These are phyloP conservation scores for Jordanella pulchra DNA, from an alignment of 2,797 vertebrate genomes.

Conservation along the genomic window DNA sequence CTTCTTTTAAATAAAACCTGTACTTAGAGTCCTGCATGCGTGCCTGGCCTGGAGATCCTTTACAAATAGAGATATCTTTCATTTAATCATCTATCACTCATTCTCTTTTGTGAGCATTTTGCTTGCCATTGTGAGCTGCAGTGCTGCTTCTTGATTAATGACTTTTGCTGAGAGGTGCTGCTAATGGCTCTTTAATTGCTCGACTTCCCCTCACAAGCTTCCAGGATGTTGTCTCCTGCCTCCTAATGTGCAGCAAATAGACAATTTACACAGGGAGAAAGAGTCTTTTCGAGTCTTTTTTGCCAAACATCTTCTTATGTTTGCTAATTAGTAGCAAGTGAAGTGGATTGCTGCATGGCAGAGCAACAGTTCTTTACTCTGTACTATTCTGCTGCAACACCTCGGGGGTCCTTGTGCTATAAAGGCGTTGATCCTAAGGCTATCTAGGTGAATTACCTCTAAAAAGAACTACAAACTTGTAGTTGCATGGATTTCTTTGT, in stretches of 20 bases:
- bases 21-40: conserved; percentile 28
- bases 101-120: conserved; percentile 58
- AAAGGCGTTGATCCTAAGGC: conserved; percentile 5
- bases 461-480: neutral
- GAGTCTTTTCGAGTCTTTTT: conserved; percentile 20
- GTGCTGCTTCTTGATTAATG: conserved; percentile 75
- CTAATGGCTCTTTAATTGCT: conserved; percentile 82
- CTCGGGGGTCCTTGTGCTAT: conserved; percentile 22
- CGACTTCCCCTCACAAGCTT: conserved; percentile 65
- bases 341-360: conserved; percentile 19
- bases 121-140: conserved; percentile 55
- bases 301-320: conserved; percentile 27
- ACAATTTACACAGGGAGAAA: conserved; percentile 28
- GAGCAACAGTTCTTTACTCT: conserved; percentile 21
- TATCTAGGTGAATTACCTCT: neutral
- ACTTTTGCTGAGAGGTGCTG: conserved; percentile 73
- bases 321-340: conserved; percentile 37
- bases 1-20: conserved; percentile 32
- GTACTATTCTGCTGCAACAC: neutral
- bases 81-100: conserved; percentile 61
- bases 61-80: conserved; percentile 67
- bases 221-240: conserved; percentile 41
- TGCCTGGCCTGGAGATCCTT: conserved; percentile 46
- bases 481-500: conserved; percentile 36
- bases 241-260: conserved; percentile 33